Evolutionary conservation across 2,888 invertebrate genomes (phyloP), one percentile per base, ranked within the genome.

Genomic region (Drosophila sordidapex): DNA sequence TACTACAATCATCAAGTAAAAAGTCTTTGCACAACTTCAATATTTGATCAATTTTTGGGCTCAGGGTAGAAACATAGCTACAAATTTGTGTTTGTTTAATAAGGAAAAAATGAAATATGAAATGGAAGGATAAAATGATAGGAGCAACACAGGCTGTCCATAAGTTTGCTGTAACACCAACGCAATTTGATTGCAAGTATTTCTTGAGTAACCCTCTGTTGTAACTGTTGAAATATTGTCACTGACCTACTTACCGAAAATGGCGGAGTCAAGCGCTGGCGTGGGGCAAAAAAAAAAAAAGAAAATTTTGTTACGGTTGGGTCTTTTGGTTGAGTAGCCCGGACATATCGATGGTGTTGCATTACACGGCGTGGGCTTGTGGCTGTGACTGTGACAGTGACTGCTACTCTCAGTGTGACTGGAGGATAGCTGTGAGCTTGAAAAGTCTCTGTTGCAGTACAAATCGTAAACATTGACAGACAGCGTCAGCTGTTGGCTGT

Each of bases 211-310:
- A 40, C 82, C 74, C 82, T 62, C 83, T 60, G 13, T 8, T 25
- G 15, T 8, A 46, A 46, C 46, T 27, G 53, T 53, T 63, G 61
- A 62, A 74, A 77, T 76, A 66, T 79, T 79, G 76, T 72, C 62
- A 77, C 76, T 86, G 86, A 86, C 89, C 89, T 89, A 86, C 68
- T 87, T 84, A 76, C 62, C 54, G 54, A 80, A 76, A 76, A 68
- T 57, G 58, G 60, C 67, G 59, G 65, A 70, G 62, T 66, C 63
- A 40, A 29, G 58, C 58, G 63, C 52, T 21, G 27, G 36, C 29
- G 29, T 43, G 6, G 11, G 61, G 25, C 21, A 59, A 27, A 35
- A 6, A 13, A 51, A 35, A 35, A 6, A 31, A 2, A 49, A 11
- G 38, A 59, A 57, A 38, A 61, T 51, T 35, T 73, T 33, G 79